Percentiles rank a stretch among this genome's conserved stretches.
phyloP scores from a whole-genome alignment of 37 sponge, comb jelly and placozoan genomes.

The Mnemiopsis leidyi region DNA sequence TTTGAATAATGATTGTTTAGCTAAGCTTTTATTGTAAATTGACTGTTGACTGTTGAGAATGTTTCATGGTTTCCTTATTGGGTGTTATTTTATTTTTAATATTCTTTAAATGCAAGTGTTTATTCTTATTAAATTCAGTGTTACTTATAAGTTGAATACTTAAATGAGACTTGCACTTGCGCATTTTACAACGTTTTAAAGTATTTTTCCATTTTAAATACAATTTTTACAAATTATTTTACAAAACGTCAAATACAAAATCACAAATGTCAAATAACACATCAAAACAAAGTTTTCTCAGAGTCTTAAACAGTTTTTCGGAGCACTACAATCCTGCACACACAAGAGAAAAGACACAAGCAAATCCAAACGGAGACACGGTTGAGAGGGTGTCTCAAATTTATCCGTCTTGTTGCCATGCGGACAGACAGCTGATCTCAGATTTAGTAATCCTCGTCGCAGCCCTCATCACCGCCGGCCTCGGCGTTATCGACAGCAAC shows the following conservation, averaged over 20 bases:
- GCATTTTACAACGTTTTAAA: neutral
- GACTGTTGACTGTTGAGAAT: no score
- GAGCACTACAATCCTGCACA: neutral
- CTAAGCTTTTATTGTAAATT: no score
- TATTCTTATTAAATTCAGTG: no score
- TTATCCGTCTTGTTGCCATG: no score
- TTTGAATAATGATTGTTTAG: no score
- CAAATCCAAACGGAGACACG: neutral
- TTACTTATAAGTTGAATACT: no score
- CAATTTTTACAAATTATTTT: neutral
- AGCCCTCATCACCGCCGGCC: constrained; percentile 68
- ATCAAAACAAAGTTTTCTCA: neutral
- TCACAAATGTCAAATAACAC: neutral
- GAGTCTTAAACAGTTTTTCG: neutral
- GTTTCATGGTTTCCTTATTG: no score
- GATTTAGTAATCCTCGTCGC: constrained; percentile 74
- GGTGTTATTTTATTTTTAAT: no score
- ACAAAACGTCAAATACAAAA: neutral
- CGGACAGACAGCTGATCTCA: no score
- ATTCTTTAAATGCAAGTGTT: no score
- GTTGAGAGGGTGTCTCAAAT: no score
- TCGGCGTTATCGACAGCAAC: constrained; percentile 77
- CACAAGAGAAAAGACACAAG: neutral
- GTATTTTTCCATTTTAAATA: neutral
- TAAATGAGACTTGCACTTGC: neutral